Evolutionary conservation across 2,113 vertebrate species (phyloP), one percentile per base, ranked within the genome.

Genomic region (Tetraodon nigroviridis): DNA sequence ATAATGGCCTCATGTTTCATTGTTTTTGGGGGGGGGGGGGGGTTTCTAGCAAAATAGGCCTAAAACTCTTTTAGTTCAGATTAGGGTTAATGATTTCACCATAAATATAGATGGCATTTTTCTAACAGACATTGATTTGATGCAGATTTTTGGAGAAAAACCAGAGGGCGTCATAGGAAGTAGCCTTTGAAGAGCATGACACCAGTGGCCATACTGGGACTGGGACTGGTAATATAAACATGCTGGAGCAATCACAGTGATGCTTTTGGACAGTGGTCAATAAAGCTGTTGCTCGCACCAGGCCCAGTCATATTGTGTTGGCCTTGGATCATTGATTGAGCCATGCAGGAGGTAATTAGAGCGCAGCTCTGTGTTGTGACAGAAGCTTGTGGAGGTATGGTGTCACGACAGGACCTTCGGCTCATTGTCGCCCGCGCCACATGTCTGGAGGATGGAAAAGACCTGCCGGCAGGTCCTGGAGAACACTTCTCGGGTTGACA

Each of bases 241-340:
- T 68, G 67, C 62, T 71, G 62, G 80, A 74, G 53, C 73, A 80
- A 78, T 78, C 83, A 74, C 68, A 72, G 77, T 66, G 73, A 76
- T 62, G 64, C 73, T 81, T 78, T 64, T 72, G 77, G 70, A 64
- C 73, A 55, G 73, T 78, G 80, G 74, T 88, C 84, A 88, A 83
- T 85, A 87, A 75, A 61, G 44, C 49, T 67, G 79, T 66, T 71
- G 72, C 75, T 73, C 79, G 58, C 78, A 68, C 71, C 69, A 65
- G 70, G 67, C 61, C 45, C 37, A 51, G 69, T 70, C 76, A 78
- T 83, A 82, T 79, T 83, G 78, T 87, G 71, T 76, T 57, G 80
- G 81, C 73, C 75, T 85, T 81, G 76, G 81, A 59, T 83, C 80
- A 90, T 89, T 85, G 88, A 89, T 89, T 83, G 84, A 85, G 80